A percentile compares a stretch with the other conserved stretches of the same genome.
Evolutionary conservation across 2,113 vertebrate genomes (phyloP).

Genomic region (Osmerus eperlanus): DNA sequence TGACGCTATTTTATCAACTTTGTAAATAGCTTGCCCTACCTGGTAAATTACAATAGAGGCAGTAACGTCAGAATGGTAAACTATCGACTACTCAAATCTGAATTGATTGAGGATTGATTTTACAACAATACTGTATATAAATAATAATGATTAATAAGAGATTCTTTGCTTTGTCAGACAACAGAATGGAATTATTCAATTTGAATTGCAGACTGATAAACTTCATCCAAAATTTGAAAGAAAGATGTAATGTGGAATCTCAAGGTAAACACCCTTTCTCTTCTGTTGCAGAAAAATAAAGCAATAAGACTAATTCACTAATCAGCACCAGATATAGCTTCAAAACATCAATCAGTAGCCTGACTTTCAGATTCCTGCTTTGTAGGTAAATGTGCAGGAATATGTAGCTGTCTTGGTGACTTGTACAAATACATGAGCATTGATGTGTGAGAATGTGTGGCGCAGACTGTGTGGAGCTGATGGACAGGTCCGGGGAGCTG

Average conservation of each 20-base stretch:
- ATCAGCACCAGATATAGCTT: background rate
- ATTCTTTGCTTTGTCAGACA: constrained; percentile 45
- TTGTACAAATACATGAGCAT: too few relatives aligned
- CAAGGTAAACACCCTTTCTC: constrained; percentile 41
- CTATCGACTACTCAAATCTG: too few relatives aligned
- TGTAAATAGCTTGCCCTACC: background rate
- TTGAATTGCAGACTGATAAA: constrained; percentile 68
- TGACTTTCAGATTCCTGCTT: too few relatives aligned
- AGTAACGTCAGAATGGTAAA: background rate
- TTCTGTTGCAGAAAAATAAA: background rate
- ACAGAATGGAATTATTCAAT: constrained; percentile 62
- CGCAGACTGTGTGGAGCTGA: constrained; percentile 65
- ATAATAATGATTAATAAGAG: too few relatives aligned
- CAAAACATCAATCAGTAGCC: background rate
- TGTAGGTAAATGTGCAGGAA: too few relatives aligned
- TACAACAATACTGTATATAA: too few relatives aligned
- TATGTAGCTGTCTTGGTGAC: too few relatives aligned
- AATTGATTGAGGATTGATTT: too few relatives aligned
- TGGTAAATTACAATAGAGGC: background rate
- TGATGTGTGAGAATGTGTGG: background rate
- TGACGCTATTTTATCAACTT: background rate
- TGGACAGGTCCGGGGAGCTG: constrained; percentile 59
- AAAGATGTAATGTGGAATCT: constrained; percentile 54
- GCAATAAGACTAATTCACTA: background rate
- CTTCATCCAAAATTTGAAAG: constrained; percentile 66